Percentiles rank a stretch among this genome's conserved stretches.
phyloP scores from a whole-genome alignment of 2,797 vertebrate genomes.

The Hydrocynus forskahlii region DNA sequence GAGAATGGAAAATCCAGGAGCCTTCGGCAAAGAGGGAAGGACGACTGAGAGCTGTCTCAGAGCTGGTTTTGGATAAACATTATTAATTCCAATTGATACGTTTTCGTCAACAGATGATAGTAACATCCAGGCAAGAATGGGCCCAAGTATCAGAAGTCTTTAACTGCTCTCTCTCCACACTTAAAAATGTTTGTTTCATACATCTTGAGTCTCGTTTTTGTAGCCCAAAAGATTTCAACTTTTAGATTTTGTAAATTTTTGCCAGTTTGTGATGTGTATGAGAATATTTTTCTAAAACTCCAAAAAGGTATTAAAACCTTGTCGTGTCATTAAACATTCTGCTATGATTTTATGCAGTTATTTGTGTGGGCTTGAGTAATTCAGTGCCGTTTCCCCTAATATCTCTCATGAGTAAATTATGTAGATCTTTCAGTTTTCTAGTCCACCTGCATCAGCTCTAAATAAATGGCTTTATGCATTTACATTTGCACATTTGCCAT shows the following conservation, averaged over 20 bases:
- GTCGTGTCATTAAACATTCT: constrained; percentile 5
- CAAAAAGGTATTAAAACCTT: constrained; percentile 3
- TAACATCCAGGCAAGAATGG: too few relatives aligned
- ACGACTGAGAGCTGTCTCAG: constrained; percentile 73
- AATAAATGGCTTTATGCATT: not conserved
- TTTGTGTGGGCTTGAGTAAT: not conserved
- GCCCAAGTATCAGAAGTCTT: not conserved
- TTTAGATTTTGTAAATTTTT: not conserved
- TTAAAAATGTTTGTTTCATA: not conserved
- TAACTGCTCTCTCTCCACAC: not conserved
- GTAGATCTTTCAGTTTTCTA: not conserved
- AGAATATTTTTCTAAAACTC: constrained; percentile 18
- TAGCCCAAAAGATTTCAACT: not conserved
- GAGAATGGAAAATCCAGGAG: constrained; percentile 91
- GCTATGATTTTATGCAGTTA: not conserved
- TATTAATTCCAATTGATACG: too few relatives aligned
- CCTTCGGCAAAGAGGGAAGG: constrained; percentile 86
- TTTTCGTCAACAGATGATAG: not conserved
- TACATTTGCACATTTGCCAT: not conserved
- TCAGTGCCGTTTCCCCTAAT: not conserved
- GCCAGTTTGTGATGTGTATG: not conserved
- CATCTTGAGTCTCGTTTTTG: not conserved
- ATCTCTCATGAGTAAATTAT: too few relatives aligned
- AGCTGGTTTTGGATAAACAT: not conserved
- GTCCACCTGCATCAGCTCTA: not conserved